These are phyloP conservation scores for Oxyruncus cristatus DNA, from an alignment of 2,113 vertebrate species.

Conservation along the genomic window DNA sequence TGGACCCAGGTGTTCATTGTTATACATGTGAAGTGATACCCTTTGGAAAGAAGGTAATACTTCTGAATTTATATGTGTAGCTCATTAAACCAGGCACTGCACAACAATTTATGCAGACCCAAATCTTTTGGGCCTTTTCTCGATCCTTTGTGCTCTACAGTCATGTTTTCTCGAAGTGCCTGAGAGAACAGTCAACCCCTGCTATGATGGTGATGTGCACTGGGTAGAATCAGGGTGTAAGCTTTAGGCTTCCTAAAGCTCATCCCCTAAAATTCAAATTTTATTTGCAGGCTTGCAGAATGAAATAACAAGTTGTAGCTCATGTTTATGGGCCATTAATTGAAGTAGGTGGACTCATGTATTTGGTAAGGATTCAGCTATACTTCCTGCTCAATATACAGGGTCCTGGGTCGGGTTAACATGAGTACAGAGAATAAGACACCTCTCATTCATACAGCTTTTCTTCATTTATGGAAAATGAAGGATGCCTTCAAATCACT, in stretches of 20 bases:
- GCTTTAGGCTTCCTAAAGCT: background rate
- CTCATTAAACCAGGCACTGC: background rate
- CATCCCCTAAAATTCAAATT: background rate
- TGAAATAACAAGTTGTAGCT: background rate
- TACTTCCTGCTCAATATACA: background rate
- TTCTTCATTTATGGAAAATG: background rate
- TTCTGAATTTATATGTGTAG: background rate
- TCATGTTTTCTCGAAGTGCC: background rate
- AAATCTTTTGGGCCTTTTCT: background rate
- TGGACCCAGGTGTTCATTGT: background rate
- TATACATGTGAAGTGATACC: background rate
- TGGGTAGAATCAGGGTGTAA: background rate
- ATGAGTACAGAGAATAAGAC: background rate
- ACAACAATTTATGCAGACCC: background rate
- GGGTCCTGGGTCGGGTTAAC: background rate
- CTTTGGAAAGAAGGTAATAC: background rate
- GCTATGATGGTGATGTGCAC: fast-evolving
- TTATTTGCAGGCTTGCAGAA: background rate
- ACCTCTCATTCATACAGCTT: background rate
- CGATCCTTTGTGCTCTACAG: background rate
- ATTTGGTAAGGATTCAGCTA: background rate
- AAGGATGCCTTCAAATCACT: background rate
- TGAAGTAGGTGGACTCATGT: fast-evolving
- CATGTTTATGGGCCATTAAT: background rate
- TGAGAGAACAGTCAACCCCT: background rate